Evolutionary conservation across 2,113 vertebrate genomes (phyloP).

Genomic region (Jaculus jaculus): DNA sequence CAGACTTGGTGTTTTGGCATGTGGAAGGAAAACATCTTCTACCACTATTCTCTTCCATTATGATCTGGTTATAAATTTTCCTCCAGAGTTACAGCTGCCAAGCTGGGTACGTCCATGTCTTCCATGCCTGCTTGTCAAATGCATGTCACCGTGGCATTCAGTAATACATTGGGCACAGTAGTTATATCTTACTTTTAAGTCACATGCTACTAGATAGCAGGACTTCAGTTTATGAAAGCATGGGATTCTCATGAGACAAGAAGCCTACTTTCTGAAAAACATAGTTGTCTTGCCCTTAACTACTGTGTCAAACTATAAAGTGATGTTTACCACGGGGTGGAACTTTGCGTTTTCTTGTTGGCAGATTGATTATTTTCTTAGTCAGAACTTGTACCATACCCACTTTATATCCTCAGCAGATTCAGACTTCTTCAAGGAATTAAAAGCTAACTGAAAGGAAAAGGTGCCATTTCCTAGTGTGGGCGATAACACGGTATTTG

Average conservation of each 20-base stretch:
- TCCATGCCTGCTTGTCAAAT: not conserved
- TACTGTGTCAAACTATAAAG: conserved; percentile 33
- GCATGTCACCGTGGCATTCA: not conserved
- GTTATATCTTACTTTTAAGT: not conserved
- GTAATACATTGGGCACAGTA: not conserved
- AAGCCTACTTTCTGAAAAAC: conserved; percentile 36
- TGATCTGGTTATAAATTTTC: not conserved
- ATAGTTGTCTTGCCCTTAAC: conserved; percentile 72
- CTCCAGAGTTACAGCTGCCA: not conserved
- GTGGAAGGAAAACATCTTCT: not conserved
- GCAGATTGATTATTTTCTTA: conserved; percentile 29
- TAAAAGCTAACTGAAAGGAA: not conserved
- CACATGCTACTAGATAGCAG: not conserved
- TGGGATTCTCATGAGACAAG: not conserved
- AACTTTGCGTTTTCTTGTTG: conserved; percentile 49
- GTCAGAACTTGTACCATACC: not conserved
- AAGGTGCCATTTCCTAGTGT: not conserved
- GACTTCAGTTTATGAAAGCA: not conserved
- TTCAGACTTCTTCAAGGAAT: not conserved
- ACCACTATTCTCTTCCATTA: not conserved
- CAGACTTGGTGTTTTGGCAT: not conserved
- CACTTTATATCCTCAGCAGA: conserved; percentile 3
- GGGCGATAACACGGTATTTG: not conserved
- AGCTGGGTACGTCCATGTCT: not conserved
- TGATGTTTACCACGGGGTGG: conserved; percentile 60